Conservation (phyloP, 2,113 vertebrate genomes). For the Edolisoma coerulescens region DNA sequence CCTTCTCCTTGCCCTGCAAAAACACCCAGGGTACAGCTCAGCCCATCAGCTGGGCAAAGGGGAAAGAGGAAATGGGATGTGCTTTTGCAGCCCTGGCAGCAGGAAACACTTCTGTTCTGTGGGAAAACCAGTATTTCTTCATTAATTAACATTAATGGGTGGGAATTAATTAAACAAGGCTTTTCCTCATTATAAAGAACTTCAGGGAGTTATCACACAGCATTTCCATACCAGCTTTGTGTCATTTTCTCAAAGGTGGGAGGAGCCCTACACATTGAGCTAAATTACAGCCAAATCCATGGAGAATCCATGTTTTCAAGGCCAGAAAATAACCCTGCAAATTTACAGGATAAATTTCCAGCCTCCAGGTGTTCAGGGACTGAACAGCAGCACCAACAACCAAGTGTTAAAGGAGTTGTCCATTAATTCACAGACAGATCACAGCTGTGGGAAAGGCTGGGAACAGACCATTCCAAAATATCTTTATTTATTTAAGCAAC, state of each 20-base stretch:
- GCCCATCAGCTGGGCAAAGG: neutral
- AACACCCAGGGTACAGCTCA: neutral
- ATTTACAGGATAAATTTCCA: neutral
- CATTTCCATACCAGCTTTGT: neutral
- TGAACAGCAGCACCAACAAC: neutral
- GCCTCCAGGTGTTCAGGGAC: neutral
- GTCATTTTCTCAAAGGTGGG: neutral
- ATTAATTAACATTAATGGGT: neutral
- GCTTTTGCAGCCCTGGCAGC: neutral
- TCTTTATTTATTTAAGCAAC: neutral
- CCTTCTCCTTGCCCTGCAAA: conserved; percentile 83
- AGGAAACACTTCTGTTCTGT: neutral
- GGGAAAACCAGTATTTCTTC: neutral
- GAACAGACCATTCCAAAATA: neutral
- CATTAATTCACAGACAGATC: neutral
- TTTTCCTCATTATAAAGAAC: neutral
- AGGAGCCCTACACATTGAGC: neutral
- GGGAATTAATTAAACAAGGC: neutral
- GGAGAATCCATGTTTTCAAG: neutral
- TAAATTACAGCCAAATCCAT: neutral
- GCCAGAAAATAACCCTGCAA: neutral
- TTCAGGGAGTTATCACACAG: neutral
- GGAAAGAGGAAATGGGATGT: neutral
- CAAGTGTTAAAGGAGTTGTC: neutral
- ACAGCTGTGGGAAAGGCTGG: neutral